Conservation (phyloP, 2,888 invertebrate genomes). For the Tetheella fluctuosa region DNA sequence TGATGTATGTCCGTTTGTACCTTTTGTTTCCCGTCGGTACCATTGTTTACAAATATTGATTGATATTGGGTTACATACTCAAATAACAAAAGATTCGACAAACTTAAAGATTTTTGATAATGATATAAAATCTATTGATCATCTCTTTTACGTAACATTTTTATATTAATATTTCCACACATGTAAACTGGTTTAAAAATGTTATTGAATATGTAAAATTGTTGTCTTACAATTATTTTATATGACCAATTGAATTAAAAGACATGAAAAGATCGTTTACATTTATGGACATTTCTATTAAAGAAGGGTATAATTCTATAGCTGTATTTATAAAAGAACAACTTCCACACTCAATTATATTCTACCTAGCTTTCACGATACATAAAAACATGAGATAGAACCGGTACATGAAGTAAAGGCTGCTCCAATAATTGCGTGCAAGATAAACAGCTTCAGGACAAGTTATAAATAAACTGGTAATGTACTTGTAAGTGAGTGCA, state of each 20-base stretch:
- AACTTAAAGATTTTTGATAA: too few species aligned
- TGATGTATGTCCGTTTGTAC: neutral
- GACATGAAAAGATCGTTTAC: too few species aligned
- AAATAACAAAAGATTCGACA: neutral
- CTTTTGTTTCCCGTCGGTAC: neutral
- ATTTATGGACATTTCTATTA: neutral
- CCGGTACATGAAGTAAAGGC: neutral
- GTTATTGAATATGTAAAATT: too few species aligned
- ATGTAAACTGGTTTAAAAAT: too few species aligned
- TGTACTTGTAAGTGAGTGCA: neutral
- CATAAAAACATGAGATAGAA: neutral
- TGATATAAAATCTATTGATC: too few species aligned
- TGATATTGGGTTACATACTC: neutral
- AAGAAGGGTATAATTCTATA: neutral
- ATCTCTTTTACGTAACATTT: too few species aligned
- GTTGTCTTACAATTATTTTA: too few species aligned
- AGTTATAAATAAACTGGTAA: slow-evolving; percentile 3
- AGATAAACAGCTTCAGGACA: neutral
- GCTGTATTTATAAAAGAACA: neutral
- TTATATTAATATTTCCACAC: too few species aligned
- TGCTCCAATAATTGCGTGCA: neutral
- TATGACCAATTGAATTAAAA: too few species aligned
- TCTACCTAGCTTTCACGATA: neutral
- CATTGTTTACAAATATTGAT: neutral
- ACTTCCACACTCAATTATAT: slow-evolving; percentile 1